Base-by-base conservation (phyloP, 2,113 vertebrate species). In the Hippocampus abdominalis region DNA sequence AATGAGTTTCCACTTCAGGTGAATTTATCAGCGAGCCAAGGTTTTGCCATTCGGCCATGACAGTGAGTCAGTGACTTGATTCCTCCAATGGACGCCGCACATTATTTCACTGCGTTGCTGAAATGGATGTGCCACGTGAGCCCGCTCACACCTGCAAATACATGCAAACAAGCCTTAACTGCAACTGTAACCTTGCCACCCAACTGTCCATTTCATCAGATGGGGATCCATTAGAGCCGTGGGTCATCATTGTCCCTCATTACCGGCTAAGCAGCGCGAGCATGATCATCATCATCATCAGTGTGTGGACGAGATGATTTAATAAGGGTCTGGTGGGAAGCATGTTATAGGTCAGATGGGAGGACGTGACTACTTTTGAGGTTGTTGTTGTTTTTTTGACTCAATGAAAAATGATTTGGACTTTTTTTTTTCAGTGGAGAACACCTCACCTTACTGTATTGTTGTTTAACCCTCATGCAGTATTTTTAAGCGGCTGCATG, bases 201-300 rank as follows among this genome's bases (percentile, higher is more conserved):
- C 16, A 40, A 68, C 49, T 73, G 66, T 75, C 76, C 42, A 72
- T 85, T 81, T 69, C 70, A 23, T 32, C 39, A 76, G 85, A 87
- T 71, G 32, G 77, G 78, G 64, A 71, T 25, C 8, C 76, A 82
- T 86, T 80, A 82, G 51, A 72, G 81, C 49, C 39, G 57, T 59
- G 69, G 73, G 71, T 84, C 81, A 86, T 89, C 82, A 76, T 40
- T 59, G 76, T 53, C 27, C 48, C 70, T 79, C 21, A 70, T 71
- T 64, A 81, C 87, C 72, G 81, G 63, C 60, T 32, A 49, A 36
- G 25, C 75, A 2, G 21, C 53, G 64, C 44, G 56, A 70, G 66
- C 59, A 59, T 5, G 76, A 60, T 61, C 25, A 9, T 5, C 78
- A 56, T 61, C n/a, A 9, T n/a, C n/a, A 16, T 56, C 59, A 64